These are phyloP conservation scores for Nomia melanderi DNA, from an alignment of 1,140 invertebrate species.

Conservation along the genomic window DNA sequence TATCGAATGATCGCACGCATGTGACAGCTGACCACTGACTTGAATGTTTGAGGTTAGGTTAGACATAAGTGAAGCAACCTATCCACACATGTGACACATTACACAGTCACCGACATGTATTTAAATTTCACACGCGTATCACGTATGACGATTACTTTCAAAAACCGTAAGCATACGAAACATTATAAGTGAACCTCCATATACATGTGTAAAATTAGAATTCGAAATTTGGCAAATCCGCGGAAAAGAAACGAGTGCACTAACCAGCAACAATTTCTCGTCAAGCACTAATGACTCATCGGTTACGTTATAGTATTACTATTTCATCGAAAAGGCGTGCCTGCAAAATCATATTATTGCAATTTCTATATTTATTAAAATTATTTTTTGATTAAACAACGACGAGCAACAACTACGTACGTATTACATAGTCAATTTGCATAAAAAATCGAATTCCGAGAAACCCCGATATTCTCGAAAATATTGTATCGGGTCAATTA, in stretches of 20 bases:
- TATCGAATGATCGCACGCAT: neutral
- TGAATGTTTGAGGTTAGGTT: slow-evolving; percentile 29
- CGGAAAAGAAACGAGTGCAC: neutral
- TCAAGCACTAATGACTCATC: slow-evolving; percentile 32
- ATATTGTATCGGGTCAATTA: neutral
- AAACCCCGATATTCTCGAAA: neutral
- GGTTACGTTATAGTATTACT: slow-evolving; percentile 20
- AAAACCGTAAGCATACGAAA: neutral
- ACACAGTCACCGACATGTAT: neutral
- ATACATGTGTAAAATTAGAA: neutral
- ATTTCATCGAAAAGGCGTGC: slow-evolving; percentile 26
- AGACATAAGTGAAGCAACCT: neutral
- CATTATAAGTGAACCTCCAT: neutral
- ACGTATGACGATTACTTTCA: neutral
- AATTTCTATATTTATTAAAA: neutral
- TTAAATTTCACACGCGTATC: neutral
- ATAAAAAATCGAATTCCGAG: too few species aligned
- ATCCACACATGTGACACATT: neutral
- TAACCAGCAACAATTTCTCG: slow-evolving; percentile 3
- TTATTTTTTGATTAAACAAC: neutral
- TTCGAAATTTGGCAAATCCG: neutral
- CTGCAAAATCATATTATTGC: slow-evolving; percentile 20
- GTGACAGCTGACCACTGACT: slow-evolving; percentile 10
- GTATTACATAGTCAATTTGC: too few species aligned
- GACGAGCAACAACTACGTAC: too few species aligned